These are phyloP conservation scores for Otocyon megalotis DNA, from an alignment of 2,113 vertebrate species.

Conservation along the genomic window DNA sequence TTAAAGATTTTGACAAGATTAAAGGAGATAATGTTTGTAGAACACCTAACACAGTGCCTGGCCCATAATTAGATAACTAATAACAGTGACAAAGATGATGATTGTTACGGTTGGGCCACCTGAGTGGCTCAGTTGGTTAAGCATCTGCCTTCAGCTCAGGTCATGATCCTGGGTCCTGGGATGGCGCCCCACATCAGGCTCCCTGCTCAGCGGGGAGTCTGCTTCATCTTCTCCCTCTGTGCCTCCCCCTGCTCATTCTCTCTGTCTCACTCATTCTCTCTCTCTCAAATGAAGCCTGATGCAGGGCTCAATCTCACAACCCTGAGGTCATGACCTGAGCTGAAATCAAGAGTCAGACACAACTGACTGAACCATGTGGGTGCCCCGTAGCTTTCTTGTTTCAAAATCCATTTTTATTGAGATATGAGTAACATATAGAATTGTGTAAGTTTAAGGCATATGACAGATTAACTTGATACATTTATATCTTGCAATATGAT, in stretches of 20 bases:
- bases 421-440: not conserved
- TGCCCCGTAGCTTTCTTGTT: not conserved
- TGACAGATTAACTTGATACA: not conserved
- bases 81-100: too few relatives aligned
- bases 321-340: not conserved
- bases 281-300: too few relatives aligned
- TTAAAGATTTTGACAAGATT: not conserved
- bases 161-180: too few relatives aligned
- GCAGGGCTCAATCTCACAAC: not conserved
- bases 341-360: not conserved
- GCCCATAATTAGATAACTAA: not conserved
- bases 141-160: too few relatives aligned
- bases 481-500: not conserved
- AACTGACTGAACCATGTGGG: not conserved
- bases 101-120: too few relatives aligned
- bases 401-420: not conserved
- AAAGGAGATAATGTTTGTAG: not conserved
- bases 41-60: not conserved
- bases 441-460: not conserved
- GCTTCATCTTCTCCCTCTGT: too few relatives aligned
- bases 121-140: too few relatives aligned
- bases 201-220: too few relatives aligned
- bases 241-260: too few relatives aligned
- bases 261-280: too few relatives aligned
- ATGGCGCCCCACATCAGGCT: too few relatives aligned